Conservation (phyloP, 2,888 invertebrate species). For the Kryphioiulus occultus region DNA sequence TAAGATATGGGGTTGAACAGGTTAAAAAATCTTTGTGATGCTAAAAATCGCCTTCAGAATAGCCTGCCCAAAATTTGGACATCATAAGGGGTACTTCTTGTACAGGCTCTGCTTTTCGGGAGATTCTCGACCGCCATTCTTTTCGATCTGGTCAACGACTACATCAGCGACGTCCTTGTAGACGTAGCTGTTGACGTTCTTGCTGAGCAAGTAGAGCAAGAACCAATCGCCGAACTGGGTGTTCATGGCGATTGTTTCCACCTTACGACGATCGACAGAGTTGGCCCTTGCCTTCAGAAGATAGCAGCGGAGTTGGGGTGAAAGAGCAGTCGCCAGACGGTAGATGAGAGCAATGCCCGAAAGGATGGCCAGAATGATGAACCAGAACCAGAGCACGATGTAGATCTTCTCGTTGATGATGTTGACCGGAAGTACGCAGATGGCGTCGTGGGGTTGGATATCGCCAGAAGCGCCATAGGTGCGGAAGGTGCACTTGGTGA, state of each 20-base stretch:
- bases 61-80: not conserved
- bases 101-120: not conserved
- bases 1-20: not conserved
- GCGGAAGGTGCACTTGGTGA: conserved; percentile 86
- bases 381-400: conserved; percentile 74
- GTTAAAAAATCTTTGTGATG: not conserved
- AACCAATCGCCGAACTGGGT: conserved; percentile 75
- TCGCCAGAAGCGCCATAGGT: conserved; percentile 87
- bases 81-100: not conserved
- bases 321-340: conserved; percentile 73
- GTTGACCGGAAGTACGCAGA: conserved; percentile 90
- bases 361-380: conserved; percentile 73
- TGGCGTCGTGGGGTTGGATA: conserved; percentile 83
- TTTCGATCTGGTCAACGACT: not conserved
- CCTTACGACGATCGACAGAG: conserved; percentile 73
- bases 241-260: conserved; percentile 56
- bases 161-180: conserved; percentile 72
- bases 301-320: conserved; percentile 79
- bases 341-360: conserved; percentile 82
- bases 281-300: conserved; percentile 82
- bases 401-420: conserved; percentile 88
- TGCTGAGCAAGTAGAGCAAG: conserved; percentile 80
- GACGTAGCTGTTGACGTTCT: conserved; percentile 80
- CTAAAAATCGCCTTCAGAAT: not conserved
- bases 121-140: not conserved